Percentiles rank a stretch among this genome's conserved stretches.
Conservation (phyloP, 2,113 vertebrate species). For the Antechinus stuartii region DNA sequence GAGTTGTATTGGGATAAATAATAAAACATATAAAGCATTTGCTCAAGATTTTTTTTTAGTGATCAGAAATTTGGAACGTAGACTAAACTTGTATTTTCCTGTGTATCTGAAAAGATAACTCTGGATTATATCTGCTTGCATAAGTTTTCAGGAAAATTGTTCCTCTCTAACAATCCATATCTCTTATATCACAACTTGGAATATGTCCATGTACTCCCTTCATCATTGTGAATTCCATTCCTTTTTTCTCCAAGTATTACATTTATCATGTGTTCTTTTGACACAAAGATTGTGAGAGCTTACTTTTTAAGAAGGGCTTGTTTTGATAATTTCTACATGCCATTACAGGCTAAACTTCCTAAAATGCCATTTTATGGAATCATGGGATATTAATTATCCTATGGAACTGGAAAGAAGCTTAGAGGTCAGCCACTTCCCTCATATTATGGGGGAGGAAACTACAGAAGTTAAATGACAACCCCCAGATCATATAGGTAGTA, state of each 20-base stretch:
- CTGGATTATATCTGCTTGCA: not conserved
- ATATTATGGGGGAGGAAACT: slow-evolving; percentile 30
- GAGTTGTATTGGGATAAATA: not conserved
- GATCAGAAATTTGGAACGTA: not conserved
- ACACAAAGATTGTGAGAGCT: not conserved
- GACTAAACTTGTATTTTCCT: not conserved
- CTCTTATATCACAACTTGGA: not conserved
- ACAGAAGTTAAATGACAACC: not conserved
- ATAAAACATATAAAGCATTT: not conserved
- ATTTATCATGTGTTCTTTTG: not conserved
- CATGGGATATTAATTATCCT: not conserved
- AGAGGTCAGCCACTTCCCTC: slow-evolving; percentile 3
- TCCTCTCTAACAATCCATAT: not conserved
- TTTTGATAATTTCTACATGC: not conserved
- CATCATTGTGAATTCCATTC: not conserved
- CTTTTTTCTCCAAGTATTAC: not conserved
- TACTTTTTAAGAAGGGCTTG: not conserved
- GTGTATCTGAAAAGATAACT: not conserved
- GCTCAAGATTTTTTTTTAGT: not conserved
- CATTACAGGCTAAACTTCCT: not conserved
- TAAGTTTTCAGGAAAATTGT: not conserved
- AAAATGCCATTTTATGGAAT: not conserved
- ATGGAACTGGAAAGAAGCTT: slow-evolving; percentile 23
- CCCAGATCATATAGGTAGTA: slow-evolving; percentile 6
- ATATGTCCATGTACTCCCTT: not conserved